Percentiles rank a stretch among this genome's conserved stretches.
phyloP scores from a whole-genome alignment of 1,140 invertebrate species.

The Epicauta chinensis region DNA sequence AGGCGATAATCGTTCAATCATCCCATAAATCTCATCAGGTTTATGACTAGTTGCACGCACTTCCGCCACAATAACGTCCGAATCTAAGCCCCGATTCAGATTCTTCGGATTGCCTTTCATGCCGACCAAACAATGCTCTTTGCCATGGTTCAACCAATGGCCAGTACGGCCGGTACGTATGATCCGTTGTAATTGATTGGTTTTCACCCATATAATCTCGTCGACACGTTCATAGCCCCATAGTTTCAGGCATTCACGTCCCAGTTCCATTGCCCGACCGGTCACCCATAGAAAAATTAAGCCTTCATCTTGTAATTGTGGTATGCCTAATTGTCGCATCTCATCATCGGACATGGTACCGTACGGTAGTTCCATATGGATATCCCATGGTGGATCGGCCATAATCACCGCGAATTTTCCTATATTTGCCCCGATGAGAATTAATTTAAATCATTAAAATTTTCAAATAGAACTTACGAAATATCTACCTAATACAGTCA shows the following conservation, averaged over 20 bases:
- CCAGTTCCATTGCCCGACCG: slow-evolving; percentile 95
- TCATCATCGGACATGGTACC: slow-evolving; percentile 99
- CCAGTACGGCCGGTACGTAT: slow-evolving; percentile 94
- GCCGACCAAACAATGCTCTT: slow-evolving; percentile 95
- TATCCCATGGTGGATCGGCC: slow-evolving; percentile 97
- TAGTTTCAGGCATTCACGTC: slow-evolving; percentile 83
- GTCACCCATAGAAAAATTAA: slow-evolving; percentile 98
- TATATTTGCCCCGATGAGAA: slow-evolving; percentile 25
- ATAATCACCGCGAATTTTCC: slow-evolving; percentile 90
- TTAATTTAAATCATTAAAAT: slow-evolving; percentile 1
- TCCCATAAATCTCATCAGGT: slow-evolving; percentile 96
- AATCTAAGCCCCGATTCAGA: slow-evolving; percentile 90
- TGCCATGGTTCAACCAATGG: slow-evolving; percentile 98
- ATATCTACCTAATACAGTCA: slow-evolving; percentile 79
- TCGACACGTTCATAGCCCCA: slow-evolving; percentile 96
- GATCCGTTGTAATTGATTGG: slow-evolving; percentile 94
- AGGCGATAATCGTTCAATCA: slow-evolving; percentile 78
- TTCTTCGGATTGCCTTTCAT: slow-evolving; percentile 92
- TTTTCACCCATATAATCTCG: slow-evolving; percentile 99
- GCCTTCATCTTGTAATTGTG: slow-evolving; percentile 88
- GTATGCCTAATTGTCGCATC: slow-evolving; percentile 90
- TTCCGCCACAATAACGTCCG: slow-evolving; percentile 97
- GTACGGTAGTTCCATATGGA: slow-evolving; percentile 97
- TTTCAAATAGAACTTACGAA: background rate
- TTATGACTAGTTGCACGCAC: slow-evolving; percentile 96